phyloP scores from a whole-genome alignment of 2,113 vertebrate species.

The Crotalus helleri region DNA sequence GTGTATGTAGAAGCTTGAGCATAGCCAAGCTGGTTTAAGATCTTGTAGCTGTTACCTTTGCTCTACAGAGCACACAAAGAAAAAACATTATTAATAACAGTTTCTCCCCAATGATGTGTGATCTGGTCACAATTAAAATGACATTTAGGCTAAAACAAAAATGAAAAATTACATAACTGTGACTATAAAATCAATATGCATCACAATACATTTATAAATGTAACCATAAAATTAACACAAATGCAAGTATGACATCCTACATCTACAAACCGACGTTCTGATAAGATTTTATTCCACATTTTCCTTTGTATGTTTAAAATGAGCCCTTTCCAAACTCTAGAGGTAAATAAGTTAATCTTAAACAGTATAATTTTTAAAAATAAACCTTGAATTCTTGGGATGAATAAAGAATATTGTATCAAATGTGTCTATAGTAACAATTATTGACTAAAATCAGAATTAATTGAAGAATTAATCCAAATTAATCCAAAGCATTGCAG shows the following conservation, averaged over 20 bases:
- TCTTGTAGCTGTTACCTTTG: background rate
- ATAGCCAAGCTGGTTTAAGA: background rate
- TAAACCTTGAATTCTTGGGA: background rate
- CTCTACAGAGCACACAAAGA: background rate
- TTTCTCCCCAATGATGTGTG: background rate
- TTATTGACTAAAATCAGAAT: background rate
- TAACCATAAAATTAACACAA: background rate
- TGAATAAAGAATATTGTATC: background rate
- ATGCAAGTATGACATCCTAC: background rate
- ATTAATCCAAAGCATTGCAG: background rate
- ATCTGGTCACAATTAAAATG: background rate
- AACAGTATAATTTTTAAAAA: background rate
- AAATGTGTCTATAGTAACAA: background rate
- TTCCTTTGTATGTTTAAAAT: background rate
- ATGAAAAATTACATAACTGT: background rate
- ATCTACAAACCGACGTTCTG: background rate
- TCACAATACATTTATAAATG: background rate
- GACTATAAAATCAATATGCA: background rate
- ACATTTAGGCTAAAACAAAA: background rate
- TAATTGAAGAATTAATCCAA: background rate
- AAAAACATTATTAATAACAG: background rate
- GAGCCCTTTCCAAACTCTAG: background rate
- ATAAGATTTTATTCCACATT: background rate
- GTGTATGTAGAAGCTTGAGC: background rate
- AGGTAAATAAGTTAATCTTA: background rate